These are phyloP conservation scores for Gymnorhina tibicen DNA, from an alignment of 2,113 vertebrate genomes.

Conservation along the genomic window DNA sequence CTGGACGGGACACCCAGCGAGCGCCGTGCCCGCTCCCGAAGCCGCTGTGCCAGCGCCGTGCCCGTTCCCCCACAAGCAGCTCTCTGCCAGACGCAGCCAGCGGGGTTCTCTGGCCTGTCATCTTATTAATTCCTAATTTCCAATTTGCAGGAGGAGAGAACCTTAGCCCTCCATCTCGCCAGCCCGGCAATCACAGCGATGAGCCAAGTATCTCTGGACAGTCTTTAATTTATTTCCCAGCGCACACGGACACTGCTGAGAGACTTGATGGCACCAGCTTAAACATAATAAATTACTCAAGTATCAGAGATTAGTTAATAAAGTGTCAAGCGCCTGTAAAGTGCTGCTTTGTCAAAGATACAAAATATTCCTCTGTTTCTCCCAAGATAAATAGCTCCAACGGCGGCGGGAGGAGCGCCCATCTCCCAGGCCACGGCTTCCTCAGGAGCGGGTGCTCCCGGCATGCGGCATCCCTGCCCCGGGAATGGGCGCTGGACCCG, in stretches of 20 bases:
- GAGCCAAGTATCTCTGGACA: slow-evolving; percentile 75
- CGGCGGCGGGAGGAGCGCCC: not conserved
- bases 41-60: not conserved
- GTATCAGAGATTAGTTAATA: slow-evolving; percentile 78
- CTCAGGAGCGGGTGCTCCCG: accelerated
- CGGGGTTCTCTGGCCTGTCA: slow-evolving; percentile 37
- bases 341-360: slow-evolving; percentile 60
- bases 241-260: slow-evolving; percentile 65
- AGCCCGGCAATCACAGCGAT: slow-evolving; percentile 74
- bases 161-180: slow-evolving; percentile 68
- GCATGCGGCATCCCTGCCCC: accelerated
- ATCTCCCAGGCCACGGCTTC: accelerated
- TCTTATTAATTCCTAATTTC: slow-evolving; percentile 78
- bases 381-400: not conserved
- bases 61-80: not conserved
- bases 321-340: slow-evolving; percentile 68
- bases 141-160: slow-evolving; percentile 73
- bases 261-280: slow-evolving; percentile 77
- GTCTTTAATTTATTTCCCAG: slow-evolving; percentile 78
- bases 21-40: not conserved
- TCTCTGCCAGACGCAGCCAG: not conserved
- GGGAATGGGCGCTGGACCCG: accelerated
- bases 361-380: slow-evolving; percentile 55
- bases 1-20: accelerated
- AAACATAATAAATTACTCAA: slow-evolving; percentile 80